Evolutionary conservation across 2,888 invertebrate species (phyloP), one percentile per base, ranked within the genome.

Genomic region (Sepioteuthis lessoniana): DNA sequence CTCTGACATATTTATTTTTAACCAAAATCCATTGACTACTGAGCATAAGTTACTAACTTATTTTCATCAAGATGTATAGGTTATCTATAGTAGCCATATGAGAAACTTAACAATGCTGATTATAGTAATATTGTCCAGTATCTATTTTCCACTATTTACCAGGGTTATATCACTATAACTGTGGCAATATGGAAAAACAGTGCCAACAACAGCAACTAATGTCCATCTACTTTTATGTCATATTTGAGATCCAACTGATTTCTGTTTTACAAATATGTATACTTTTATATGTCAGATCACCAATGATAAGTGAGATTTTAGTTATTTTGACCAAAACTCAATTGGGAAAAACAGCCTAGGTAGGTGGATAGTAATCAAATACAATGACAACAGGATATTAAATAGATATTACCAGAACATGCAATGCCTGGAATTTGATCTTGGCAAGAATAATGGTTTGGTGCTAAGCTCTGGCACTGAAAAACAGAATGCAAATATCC

Each of bases 331-430:
- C 10, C 3, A n/a, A 16, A n/a, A 76, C 76, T 76, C 76, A 76
- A 76, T 76, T 35, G 76, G n/a, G n/a, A 76, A 76, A 76, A 25
- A 55, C 25, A 55, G 55, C 21, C 25, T 25, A 25, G 21, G 55
- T 55, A 55, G 55, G 21, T 76, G 76, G 16, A 76, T 13, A 35
- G 76, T 76, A 76, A 76, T 76, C 76, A 76, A 76, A 35, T 13
- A n/a, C n/a, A 10, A 76, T 76, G 76, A 76, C 76, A 76, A 76
- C n/a, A n/a, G n/a, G 76, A n/a, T 16, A 76, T 76, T 76, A 76
- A 76, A 76, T 76, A 76, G n/a, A 76, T 35, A 76, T 76, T 76
- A 76, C n/a, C n/a, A 76, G 76, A 76, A 76, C 76, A 76, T 76
- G 76, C 76, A 76, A 76, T 76, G 76, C n/a, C n/a, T n/a, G 76